Percentiles rank a stretch among this genome's conserved stretches.
phyloP scores from a whole-genome alignment of 1,140 invertebrate species.

The Helicoverpa armigera region DNA sequence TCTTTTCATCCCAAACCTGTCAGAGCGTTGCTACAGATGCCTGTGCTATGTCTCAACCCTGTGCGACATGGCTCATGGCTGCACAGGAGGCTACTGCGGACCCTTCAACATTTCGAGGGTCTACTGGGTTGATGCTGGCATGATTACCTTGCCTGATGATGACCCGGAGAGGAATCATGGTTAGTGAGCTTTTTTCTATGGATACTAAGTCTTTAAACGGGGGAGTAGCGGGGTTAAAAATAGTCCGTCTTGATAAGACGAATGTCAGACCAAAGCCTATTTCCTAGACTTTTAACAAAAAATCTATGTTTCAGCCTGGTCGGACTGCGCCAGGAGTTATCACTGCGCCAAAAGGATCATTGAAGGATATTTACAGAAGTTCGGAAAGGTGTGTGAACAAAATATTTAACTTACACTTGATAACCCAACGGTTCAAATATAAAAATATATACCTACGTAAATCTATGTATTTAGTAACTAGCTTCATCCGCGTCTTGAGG shows the following conservation, averaged over 20 bases:
- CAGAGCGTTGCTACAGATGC: slow-evolving; percentile 87
- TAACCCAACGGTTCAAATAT: too few species aligned
- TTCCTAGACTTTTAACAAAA: slow-evolving; percentile 4
- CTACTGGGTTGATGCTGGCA: slow-evolving; percentile 89
- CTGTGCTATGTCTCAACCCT: slow-evolving; percentile 87
- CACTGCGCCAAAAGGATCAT: slow-evolving; percentile 88
- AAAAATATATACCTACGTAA: too few species aligned
- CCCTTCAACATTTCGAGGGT: slow-evolving; percentile 88
- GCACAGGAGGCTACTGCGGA: slow-evolving; percentile 87
- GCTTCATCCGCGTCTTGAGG: too few species aligned
- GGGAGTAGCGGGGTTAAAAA: too few species aligned
- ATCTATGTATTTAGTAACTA: too few species aligned
- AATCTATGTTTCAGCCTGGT: slow-evolving; percentile 86
- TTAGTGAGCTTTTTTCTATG: slow-evolving; percentile 47
- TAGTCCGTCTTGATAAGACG: too few species aligned
- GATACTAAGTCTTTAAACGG: neutral
- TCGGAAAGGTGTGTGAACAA: slow-evolving; percentile 78
- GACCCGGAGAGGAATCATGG: slow-evolving; percentile 73
- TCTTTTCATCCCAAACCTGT: slow-evolving; percentile 72
- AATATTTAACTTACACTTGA: neutral
- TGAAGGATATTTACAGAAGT: slow-evolving; percentile 87
- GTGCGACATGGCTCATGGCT: slow-evolving; percentile 86
- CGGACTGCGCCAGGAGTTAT: slow-evolving; percentile 87
- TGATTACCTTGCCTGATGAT: slow-evolving; percentile 84
- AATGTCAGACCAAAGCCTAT: too few species aligned